Percentiles rank a stretch among this genome's conserved stretches.
These are phyloP conservation scores for Chymomyza caudatula DNA, from an alignment of 2,888 invertebrate species.

Conservation along the genomic window DNA sequence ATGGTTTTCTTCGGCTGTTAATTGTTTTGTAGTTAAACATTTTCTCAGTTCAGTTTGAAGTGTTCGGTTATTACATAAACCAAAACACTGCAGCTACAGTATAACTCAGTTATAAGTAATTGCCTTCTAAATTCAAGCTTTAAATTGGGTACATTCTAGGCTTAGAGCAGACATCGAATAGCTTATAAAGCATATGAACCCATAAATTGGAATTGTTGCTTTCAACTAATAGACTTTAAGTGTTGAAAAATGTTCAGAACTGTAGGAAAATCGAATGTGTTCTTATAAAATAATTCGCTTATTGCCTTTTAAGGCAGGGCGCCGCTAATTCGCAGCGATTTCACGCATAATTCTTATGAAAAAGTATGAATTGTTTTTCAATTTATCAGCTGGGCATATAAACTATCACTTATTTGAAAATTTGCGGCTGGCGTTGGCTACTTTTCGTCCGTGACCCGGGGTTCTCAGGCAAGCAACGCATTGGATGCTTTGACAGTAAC, in stretches of 20 bases:
- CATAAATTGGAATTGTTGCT: background rate
- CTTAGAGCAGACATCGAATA: no score
- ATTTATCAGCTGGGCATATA: no score
- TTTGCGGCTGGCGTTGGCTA: no score
- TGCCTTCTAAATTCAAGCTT: background rate
- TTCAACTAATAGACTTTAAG: no score
- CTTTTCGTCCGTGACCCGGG: no score
- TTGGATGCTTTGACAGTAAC: no score
- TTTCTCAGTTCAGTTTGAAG: background rate
- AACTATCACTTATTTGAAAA: no score
- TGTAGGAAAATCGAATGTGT: background rate
- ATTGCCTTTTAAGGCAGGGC: background rate
- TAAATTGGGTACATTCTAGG: background rate
- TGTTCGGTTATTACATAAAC: background rate
- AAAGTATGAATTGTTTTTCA: no score
- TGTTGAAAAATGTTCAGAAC: background rate
- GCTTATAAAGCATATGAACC: background rate
- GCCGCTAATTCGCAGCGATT: background rate
- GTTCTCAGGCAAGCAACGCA: no score
- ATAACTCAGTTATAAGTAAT: background rate
- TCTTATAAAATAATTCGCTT: background rate
- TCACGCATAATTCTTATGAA: background rate
- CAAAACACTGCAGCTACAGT: background rate
- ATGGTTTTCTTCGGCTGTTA: conserved; percentile 12
- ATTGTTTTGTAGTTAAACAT: background rate